phyloP scores from a whole-genome alignment of 2,113 vertebrate species.

The Myotis lucifugus region DNA sequence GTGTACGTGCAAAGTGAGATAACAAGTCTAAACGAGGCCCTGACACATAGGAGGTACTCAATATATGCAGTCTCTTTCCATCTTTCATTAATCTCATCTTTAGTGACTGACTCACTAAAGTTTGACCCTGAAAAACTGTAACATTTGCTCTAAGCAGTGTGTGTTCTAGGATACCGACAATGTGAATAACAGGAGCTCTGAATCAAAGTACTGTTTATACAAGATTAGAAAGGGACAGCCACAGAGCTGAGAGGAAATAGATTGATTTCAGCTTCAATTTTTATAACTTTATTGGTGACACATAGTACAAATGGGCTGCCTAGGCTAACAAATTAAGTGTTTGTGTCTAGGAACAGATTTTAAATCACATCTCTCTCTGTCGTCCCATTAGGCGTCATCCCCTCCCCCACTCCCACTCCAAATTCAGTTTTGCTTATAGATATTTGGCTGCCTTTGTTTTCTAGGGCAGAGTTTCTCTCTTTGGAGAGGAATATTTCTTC shows the following conservation, averaged over 20 bases:
- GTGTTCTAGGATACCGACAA: neutral
- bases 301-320: slow-evolving; percentile 40
- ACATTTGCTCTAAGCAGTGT: neutral
- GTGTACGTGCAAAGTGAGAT: neutral
- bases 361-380: neutral
- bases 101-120: neutral
- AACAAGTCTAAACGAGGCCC: neutral
- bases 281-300: slow-evolving; percentile 51
- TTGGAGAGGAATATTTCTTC: neutral
- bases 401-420: too few relatives aligned
- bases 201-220: slow-evolving; percentile 20
- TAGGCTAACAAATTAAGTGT: slow-evolving; percentile 36
- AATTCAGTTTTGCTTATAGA: neutral
- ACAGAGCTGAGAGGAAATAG: slow-evolving; percentile 39
- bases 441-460: neutral
- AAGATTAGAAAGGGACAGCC: slow-evolving; percentile 33
- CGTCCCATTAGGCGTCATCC: neutral
- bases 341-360: slow-evolving; percentile 46
- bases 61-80: neutral
- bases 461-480: neutral
- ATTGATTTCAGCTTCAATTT: slow-evolving; percentile 67
- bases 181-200: neutral
- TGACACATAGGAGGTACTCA: neutral
- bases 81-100: slow-evolving; percentile 44
- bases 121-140: neutral